A percentile compares a stretch with the other conserved stretches of the same genome.
These are phyloP conservation scores for Sebastes iracundus DNA, from an alignment of 2,797 vertebrate genomes.

Conservation along the genomic window DNA sequence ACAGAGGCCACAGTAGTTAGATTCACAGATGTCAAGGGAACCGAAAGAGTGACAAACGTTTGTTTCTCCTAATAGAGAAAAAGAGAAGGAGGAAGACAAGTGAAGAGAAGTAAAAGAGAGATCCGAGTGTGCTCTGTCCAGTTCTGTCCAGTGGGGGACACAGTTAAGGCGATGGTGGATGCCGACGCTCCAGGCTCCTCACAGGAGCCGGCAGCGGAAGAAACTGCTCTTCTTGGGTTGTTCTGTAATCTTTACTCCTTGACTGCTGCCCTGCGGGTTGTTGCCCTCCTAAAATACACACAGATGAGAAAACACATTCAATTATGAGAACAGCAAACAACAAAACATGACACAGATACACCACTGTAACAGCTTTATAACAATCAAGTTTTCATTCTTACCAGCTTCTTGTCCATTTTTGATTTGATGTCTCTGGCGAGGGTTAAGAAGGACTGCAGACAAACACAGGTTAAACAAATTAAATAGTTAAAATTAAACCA, in stretches of 20 bases:
- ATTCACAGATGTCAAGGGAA: constrained; percentile 46
- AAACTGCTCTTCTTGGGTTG: constrained; percentile 97
- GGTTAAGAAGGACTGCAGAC: constrained; percentile 92
- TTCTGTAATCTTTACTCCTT: constrained; percentile 93
- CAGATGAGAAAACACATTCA: background rate
- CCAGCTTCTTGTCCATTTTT: constrained; percentile 99
- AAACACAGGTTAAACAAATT: constrained; percentile 15
- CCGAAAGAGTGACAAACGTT: background rate
- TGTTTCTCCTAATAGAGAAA: constrained; percentile 13
- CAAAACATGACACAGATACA: background rate
- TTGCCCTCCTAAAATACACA: constrained; percentile 90
- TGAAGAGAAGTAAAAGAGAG: constrained; percentile 34
- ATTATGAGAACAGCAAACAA: background rate
- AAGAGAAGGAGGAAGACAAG: constrained; percentile 37
- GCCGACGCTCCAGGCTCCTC: constrained; percentile 67
- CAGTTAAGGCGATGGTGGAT: constrained; percentile 84
- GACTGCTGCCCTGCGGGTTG: constrained; percentile 93
- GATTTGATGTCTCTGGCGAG: constrained; percentile 99
- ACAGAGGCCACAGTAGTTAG: constrained; percentile 46
- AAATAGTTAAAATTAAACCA: background rate
- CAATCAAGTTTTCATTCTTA: constrained; percentile 73
- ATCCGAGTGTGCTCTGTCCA: constrained; percentile 86
- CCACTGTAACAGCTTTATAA: background rate
- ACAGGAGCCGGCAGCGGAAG: constrained; percentile 96
- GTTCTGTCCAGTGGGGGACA: constrained; percentile 78